These are phyloP conservation scores for Notolabrus celidotus DNA, from an alignment of 2,797 vertebrate species.

Conservation along the genomic window DNA sequence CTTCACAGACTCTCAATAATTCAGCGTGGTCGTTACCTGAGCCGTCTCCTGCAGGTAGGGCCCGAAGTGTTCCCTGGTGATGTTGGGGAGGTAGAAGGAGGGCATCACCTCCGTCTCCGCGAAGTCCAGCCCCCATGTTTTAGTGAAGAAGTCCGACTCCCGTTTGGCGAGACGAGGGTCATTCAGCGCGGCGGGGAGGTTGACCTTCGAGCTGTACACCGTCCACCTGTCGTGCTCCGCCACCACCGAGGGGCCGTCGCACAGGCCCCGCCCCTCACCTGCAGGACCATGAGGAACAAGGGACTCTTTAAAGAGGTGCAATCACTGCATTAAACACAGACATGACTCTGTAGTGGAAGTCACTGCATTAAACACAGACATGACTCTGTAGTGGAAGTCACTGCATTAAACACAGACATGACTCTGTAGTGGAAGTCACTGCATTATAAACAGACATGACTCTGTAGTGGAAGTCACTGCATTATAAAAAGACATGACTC, in stretches of 20 bases:
- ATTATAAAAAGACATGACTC: too few relatives aligned
- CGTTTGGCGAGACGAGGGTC: slow-evolving; percentile 97
- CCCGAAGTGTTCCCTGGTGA: slow-evolving; percentile 93
- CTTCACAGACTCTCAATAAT: slow-evolving; percentile 13
- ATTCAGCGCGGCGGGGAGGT: slow-evolving; percentile 97
- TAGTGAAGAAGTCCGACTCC: slow-evolving; percentile 99
- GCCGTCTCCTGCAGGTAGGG: slow-evolving; percentile 91
- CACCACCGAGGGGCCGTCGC: slow-evolving; percentile 93
- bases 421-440: too few relatives aligned
- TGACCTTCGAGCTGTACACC: slow-evolving; percentile 98
- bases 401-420: too few relatives aligned
- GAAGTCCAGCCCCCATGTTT: slow-evolving; percentile 98
- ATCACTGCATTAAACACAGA: too few relatives aligned
- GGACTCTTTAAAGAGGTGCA: too few relatives aligned
- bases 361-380: too few relatives aligned
- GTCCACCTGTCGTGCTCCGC: slow-evolving; percentile 96
- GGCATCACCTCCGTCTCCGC: slow-evolving; percentile 94
- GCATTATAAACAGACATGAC: too few relatives aligned
- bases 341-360: too few relatives aligned
- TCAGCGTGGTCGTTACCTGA: slow-evolving; percentile 84
- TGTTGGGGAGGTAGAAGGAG: slow-evolving; percentile 94
- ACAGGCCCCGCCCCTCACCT: slow-evolving; percentile 88
- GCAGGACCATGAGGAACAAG: slow-evolving; percentile 1
- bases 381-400: too few relatives aligned
- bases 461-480: too few relatives aligned